Evolutionary conservation across 2,113 vertebrate genomes (phyloP).

Genomic region (Tupaia tana): DNA sequence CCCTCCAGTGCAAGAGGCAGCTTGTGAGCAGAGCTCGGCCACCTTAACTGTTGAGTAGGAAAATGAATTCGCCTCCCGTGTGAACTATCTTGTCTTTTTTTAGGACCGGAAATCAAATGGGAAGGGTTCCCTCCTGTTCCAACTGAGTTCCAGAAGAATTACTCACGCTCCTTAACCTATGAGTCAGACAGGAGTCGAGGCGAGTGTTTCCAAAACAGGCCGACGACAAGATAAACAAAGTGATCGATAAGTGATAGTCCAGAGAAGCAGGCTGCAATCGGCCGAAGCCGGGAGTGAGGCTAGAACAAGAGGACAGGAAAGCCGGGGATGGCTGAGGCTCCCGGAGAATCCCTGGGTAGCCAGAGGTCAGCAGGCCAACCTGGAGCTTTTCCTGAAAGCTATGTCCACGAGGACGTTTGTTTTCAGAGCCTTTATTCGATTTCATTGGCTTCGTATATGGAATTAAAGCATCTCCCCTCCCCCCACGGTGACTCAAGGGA

Average conservation of each 20-base stretch:
- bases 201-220: constrained; percentile 85
- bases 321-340: neutral
- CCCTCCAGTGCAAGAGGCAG: neutral
- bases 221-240: constrained; percentile 78
- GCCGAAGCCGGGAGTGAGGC: neutral
- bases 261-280: neutral
- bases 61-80: constrained; percentile 80
- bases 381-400: constrained; percentile 25
- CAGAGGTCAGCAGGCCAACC: neutral
- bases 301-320: neutral
- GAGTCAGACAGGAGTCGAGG: constrained; percentile 85
- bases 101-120: constrained; percentile 86
- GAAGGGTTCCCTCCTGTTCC: constrained; percentile 85
- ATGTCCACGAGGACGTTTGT: neutral
- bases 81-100: constrained; percentile 83
- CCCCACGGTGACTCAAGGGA: neutral
- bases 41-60: constrained; percentile 71
- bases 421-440: neutral
- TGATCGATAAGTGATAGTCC: constrained; percentile 56
- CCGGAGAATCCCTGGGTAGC: neutral
- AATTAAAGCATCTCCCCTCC: constrained; percentile 2
- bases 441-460: neutral
- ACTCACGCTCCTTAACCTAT: constrained; percentile 84
- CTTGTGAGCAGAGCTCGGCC: constrained; percentile 71
- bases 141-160: constrained; percentile 85